phyloP scores from a whole-genome alignment of 2,113 vertebrate species.

The Caretta caretta region DNA sequence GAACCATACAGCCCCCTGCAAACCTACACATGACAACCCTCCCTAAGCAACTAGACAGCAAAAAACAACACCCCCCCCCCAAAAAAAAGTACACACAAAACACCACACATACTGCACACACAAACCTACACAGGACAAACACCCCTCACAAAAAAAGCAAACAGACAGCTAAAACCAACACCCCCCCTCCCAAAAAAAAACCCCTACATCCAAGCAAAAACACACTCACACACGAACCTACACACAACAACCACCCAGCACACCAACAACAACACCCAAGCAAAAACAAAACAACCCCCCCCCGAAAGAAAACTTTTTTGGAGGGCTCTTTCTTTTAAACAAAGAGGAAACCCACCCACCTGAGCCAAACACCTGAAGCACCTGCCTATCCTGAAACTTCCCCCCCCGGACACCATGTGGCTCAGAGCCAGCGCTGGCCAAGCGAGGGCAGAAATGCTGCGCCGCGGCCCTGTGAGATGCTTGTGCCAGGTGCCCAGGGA shows the following conservation, averaged over 20 bases:
- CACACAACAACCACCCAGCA: too few species aligned
- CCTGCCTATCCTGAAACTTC: too few species aligned
- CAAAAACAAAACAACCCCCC: neutral
- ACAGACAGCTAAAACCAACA: neutral
- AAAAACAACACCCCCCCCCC: neutral
- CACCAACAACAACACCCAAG: neutral
- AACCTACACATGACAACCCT: neutral
- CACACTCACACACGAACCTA: neutral
- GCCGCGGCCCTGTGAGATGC: too few species aligned
- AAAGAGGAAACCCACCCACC: too few species aligned
- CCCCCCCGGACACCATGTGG: too few species aligned
- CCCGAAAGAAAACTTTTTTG: neutral
- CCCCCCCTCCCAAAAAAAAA: neutral
- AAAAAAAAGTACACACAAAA: neutral
- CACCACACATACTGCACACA: neutral
- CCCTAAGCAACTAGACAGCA: neutral
- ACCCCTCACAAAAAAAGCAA: neutral
- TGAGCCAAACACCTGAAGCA: too few species aligned
- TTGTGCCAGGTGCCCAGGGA: too few species aligned
- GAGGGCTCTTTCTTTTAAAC: too few species aligned
- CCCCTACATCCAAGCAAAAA: neutral
- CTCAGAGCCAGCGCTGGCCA: too few species aligned
- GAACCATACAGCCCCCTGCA: neutral
- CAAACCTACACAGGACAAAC: neutral
- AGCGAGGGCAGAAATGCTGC: too few species aligned